Evolutionary conservation across 2,888 invertebrate genomes (phyloP).

Genomic region (Prosopocoilus inquinatus): DNA sequence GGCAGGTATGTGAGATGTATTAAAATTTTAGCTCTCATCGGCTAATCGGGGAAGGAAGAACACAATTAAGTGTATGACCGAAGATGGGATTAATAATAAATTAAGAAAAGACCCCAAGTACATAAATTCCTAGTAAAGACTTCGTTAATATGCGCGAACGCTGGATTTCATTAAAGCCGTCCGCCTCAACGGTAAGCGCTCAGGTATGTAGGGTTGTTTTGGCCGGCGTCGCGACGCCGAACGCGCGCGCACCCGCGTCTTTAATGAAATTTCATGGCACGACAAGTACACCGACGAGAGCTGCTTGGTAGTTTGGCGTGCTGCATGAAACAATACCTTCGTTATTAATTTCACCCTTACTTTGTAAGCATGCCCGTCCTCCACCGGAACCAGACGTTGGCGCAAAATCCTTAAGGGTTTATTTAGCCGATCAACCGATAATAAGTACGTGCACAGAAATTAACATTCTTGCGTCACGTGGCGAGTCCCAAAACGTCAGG

Average conservation of each 20-base stretch:
- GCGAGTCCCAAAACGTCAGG: too few relatives aligned
- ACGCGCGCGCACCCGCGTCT: not conserved
- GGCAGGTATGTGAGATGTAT: too few relatives aligned
- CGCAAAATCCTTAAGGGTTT: not conserved
- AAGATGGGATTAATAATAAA: too few relatives aligned
- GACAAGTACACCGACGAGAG: not conserved
- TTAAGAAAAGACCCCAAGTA: not conserved
- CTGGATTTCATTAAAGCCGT: slow-evolving; percentile 1
- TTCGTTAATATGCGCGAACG: slow-evolving; percentile 19
- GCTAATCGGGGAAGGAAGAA: too few relatives aligned
- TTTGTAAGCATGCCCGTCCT: not conserved
- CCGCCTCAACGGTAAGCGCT: not conserved
- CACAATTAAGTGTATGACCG: too few relatives aligned
- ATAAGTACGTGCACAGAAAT: too few relatives aligned
- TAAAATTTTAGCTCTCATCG: too few relatives aligned
- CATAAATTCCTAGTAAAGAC: slow-evolving; percentile 18
- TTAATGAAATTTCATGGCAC: not conserved
- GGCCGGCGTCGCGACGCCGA: not conserved
- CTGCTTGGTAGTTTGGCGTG: not conserved
- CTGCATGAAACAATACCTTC: not conserved
- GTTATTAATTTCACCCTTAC: not conserved
- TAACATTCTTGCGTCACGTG: too few relatives aligned
- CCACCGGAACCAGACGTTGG: not conserved
- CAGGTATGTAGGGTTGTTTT: too few relatives aligned
- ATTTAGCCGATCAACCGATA: too few relatives aligned